Percentiles rank a stretch among this genome's conserved stretches.
phyloP scores from a whole-genome alignment of 2,888 invertebrate species.

The Ichneumon xanthorius region DNA sequence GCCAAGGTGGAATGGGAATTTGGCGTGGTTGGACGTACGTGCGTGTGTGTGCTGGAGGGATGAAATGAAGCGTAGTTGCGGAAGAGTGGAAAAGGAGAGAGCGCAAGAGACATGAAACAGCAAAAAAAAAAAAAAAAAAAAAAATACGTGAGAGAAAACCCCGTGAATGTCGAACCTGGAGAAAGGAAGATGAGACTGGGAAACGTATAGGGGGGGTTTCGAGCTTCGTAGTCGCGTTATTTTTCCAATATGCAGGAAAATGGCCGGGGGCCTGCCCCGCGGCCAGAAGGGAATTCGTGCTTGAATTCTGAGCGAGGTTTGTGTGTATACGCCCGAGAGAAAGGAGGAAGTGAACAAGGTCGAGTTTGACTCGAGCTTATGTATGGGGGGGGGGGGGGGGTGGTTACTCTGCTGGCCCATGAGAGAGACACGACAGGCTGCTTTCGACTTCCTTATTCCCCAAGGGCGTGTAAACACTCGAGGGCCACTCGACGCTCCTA shows the following conservation, averaged over 20 bases:
- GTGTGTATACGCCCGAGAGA: slow-evolving; percentile 45
- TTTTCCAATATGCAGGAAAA: slow-evolving; percentile 78
- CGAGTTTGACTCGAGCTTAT: slow-evolving; percentile 60
- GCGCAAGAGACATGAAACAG: slow-evolving; percentile 48
- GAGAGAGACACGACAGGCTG: slow-evolving; percentile 24
- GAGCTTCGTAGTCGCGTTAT: slow-evolving; percentile 72
- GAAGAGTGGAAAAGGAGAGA: slow-evolving; percentile 12
- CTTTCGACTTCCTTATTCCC: slow-evolving; percentile 73
- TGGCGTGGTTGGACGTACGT: slow-evolving; percentile 38
- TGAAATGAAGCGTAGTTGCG: slow-evolving; percentile 55
- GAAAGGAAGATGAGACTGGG: slow-evolving; percentile 39
- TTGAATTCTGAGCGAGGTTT: slow-evolving; percentile 34
- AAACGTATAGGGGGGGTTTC: slow-evolving; percentile 29
- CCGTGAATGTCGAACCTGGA: slow-evolving; percentile 49
- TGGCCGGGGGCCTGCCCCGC: slow-evolving; percentile 59
- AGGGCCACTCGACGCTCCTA: slow-evolving; percentile 74
- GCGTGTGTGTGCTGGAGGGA: slow-evolving; percentile 21
- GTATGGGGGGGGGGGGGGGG: slow-evolving; percentile 59
- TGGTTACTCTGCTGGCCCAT: slow-evolving; percentile 69
- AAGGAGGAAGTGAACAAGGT: slow-evolving; percentile 38
- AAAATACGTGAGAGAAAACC: slow-evolving; percentile 21
- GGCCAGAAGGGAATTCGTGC: slow-evolving; percentile 69
- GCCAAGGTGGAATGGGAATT: slow-evolving; percentile 11
- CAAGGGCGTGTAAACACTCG: slow-evolving; percentile 81
- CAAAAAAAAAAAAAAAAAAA: slow-evolving; percentile 46